Evolutionary conservation across 2,888 invertebrate genomes (phyloP).

Genomic region (Ichneumon xanthorius): DNA sequence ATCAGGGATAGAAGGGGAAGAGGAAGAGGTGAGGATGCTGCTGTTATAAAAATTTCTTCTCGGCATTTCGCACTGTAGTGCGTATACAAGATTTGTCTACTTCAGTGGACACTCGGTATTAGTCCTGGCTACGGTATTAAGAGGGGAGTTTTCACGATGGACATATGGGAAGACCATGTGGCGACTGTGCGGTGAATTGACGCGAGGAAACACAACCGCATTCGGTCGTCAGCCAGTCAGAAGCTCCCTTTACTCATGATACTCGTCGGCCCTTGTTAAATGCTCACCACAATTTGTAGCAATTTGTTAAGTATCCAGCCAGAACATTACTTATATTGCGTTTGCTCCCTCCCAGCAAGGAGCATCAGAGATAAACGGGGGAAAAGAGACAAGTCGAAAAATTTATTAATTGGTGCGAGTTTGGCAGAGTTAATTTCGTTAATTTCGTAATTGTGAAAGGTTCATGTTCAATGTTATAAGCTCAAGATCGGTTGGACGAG

Average conservation of each 20-base stretch:
- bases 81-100: constrained; percentile 74
- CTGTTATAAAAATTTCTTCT: constrained; percentile 68
- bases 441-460: not conserved
- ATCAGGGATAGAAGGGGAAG: constrained; percentile 39
- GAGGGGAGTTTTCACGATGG: constrained; percentile 70
- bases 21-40: constrained; percentile 5
- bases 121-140: constrained; percentile 63
- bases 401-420: constrained; percentile 51
- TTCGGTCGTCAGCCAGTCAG: constrained; percentile 30
- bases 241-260: constrained; percentile 22
- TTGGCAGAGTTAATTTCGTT: not conserved
- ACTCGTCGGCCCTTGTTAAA: constrained; percentile 76
- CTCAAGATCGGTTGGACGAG: constrained; percentile 24
- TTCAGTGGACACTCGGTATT: constrained; percentile 75
- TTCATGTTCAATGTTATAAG: constrained; percentile 24
- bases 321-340: constrained; percentile 84
- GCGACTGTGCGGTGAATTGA: constrained; percentile 75
- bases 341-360: constrained; percentile 71
- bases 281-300: constrained; percentile 84
- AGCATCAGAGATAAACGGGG: constrained; percentile 38
- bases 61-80: constrained; percentile 66
- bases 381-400: constrained; percentile 49
- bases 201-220: constrained; percentile 34
- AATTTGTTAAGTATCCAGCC: constrained; percentile 84
- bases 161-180: constrained; percentile 85